Percentiles rank a stretch among this genome's conserved stretches.
Conservation (phyloP, 53 echinoderm and acorn worm genomes). For the Mesocentrotus franciscanus region DNA sequence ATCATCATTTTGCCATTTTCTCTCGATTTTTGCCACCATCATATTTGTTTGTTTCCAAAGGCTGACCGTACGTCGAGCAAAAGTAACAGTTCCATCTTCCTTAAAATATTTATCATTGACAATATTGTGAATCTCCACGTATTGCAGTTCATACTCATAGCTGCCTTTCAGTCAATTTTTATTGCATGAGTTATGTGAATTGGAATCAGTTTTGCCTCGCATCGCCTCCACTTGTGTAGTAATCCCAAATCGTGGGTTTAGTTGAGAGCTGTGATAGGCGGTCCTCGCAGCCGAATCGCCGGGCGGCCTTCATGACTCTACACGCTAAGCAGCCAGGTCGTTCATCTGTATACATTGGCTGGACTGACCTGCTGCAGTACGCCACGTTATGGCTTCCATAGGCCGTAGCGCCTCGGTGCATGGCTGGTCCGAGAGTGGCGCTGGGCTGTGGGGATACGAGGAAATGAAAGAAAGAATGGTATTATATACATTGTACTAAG, state of each 20-base stretch:
- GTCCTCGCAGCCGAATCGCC: constrained; percentile 40
- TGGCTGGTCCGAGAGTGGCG: background rate
- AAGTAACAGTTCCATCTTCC: background rate
- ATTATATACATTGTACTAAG: background rate
- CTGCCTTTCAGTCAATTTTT: background rate
- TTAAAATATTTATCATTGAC: background rate
- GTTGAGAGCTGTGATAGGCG: background rate
- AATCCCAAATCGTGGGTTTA: background rate
- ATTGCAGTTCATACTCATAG: background rate
- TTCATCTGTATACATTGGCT: constrained; percentile 21
- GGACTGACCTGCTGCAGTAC: background rate
- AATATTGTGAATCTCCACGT: background rate
- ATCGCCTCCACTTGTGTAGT: background rate
- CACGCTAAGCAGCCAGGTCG: constrained; percentile 43
- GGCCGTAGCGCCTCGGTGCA: background rate
- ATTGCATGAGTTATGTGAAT: background rate
- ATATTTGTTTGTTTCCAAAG: background rate
- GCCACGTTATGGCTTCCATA: background rate
- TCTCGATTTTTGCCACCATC: background rate
- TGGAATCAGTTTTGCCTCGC: background rate
- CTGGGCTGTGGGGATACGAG: constrained; percentile 1
- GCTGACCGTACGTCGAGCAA: background rate
- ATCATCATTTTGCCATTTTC: background rate
- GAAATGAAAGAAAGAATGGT: background rate
- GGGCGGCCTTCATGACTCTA: constrained; percentile 48